Evolutionary conservation across 2,797 vertebrate species (phyloP), one percentile per base, ranked within the genome.

Genomic region (Labroides dimidiatus): DNA sequence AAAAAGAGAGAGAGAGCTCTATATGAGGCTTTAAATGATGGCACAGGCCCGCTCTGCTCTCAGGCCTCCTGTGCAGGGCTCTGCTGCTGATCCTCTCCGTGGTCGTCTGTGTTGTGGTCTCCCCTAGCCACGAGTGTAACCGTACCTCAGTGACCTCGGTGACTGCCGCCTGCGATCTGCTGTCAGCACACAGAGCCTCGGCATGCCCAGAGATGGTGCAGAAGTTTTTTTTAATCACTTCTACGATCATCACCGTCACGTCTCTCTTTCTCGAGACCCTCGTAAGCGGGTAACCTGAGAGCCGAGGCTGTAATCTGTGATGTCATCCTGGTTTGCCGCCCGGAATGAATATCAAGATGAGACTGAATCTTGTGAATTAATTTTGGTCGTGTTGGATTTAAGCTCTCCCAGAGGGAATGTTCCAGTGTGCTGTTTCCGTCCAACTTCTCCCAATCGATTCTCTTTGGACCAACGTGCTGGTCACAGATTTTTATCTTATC

Each of bases 91-190:
- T 39, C 44, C 17, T 56, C 54, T 47, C 56, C 71, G 59, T 61
- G 59, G 69, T 74, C 61, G 55, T 47, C 50, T 59, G 59, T 42
- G 64, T 77, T 75, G 69, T 43, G 64, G 72, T 78, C 64, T 53
- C 53, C 41, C 54, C 39, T 36, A 59, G 77, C 47, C 19, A 13
- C 27, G 41, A 67, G 77, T 83, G 88, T 78, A 89, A 86, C 80
- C 64, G 72, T 77, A 84, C 77, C 72, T 82, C 64, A 10, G 57
- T 89, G 84, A 90, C 81, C 86, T 10, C 6, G 71, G 83, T 80
- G 77, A 71, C 52, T 17, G 73, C 80, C 17, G 47, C 57, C 68
- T 52, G 75, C 58, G 64, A 66, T 67, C 64, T 60, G 23, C 48
- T 77, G 67, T 79, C 72, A 37, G 68, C 6, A 16, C 77, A 47